Evolutionary conservation across 1,140 invertebrate species (phyloP).

Genomic region (Trachelipus rathkii): DNA sequence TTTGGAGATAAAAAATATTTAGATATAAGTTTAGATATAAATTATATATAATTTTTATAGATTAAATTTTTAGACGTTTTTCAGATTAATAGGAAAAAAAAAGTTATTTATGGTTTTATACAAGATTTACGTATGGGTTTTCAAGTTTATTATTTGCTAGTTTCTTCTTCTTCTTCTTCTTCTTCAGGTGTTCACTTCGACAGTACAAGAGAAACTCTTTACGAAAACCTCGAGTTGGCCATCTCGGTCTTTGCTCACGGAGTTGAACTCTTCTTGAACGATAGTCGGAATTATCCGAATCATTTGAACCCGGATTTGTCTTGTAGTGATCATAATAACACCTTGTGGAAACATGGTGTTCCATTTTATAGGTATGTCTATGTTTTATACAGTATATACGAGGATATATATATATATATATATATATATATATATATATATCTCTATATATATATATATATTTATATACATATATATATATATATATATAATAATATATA

Average conservation of each 20-base stretch:
- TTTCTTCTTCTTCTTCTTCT: no score
- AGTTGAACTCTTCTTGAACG: conserved; percentile 60
- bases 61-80: no score
- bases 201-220: conserved; percentile 70
- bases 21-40: no score
- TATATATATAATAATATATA: conserved; percentile 14
- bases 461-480: conserved; percentile 7
- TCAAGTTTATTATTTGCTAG: no score
- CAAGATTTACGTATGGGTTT: no score
- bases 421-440: background rate
- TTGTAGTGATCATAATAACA: conserved; percentile 34
- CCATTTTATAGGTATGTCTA: conserved; percentile 27
- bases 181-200: conserved; percentile 81
- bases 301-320: conserved; percentile 33
- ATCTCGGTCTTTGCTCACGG: conserved; percentile 89
- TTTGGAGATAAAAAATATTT: no score
- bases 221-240: conserved; percentile 79
- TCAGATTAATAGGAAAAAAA: no score
- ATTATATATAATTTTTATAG: no score
- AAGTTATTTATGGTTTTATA: no score
- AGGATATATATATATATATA: background rate
- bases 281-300: conserved; percentile 16
- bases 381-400: no score
- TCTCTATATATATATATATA: background rate
- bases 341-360: conserved; percentile 24